phyloP scores from a whole-genome alignment of 2,888 invertebrate species.

The Minunthozetes semirufus region DNA sequence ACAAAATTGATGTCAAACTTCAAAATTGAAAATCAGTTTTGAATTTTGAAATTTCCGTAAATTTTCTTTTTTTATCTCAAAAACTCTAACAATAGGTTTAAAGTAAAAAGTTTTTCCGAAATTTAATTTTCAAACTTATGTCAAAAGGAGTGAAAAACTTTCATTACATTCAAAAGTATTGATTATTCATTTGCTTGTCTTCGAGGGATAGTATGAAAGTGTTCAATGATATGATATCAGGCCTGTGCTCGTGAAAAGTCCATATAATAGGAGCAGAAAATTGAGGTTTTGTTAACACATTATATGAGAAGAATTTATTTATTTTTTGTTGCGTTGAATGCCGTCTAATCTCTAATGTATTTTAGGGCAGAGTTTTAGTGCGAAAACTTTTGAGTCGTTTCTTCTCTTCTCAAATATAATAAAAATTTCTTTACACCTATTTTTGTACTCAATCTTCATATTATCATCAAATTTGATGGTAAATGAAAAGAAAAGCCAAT shows the following conservation, averaged over 20 bases:
- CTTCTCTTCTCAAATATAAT: neutral
- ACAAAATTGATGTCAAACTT: too few species aligned
- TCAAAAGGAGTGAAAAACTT: neutral
- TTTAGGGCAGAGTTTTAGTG: neutral
- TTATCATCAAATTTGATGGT: neutral
- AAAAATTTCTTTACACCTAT: neutral
- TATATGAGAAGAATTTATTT: neutral
- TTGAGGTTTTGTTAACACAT: conserved; percentile 6
- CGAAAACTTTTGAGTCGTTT: too few species aligned
- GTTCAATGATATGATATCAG: neutral
- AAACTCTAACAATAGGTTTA: too few species aligned
- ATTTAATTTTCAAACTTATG: neutral
- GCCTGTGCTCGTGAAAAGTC: neutral
- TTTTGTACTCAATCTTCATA: neutral
- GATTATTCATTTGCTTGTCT: neutral
- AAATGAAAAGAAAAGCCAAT: neutral
- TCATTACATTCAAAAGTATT: neutral
- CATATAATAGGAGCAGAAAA: neutral
- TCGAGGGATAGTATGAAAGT: neutral
- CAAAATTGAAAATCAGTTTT: too few species aligned
- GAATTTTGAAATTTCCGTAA: too few species aligned
- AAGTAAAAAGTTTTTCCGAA: neutral
- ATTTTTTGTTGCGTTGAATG: neutral
- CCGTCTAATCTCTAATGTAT: neutral
- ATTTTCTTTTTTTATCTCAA: too few species aligned